These are phyloP conservation scores for Eristalinus aeneus DNA, from an alignment of 2,888 invertebrate genomes.

Conservation along the genomic window DNA sequence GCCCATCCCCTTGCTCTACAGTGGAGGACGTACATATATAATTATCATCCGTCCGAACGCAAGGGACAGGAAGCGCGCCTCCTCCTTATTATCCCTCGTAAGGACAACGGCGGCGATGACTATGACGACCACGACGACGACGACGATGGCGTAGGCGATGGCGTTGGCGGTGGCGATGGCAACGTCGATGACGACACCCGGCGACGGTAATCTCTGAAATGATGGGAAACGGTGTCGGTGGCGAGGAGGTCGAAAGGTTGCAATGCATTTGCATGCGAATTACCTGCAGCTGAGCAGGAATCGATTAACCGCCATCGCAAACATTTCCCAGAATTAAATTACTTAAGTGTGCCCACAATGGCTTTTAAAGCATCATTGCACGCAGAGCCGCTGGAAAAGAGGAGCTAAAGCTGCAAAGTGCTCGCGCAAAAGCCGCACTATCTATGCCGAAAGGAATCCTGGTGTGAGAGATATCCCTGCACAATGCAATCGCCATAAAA, in stretches of 20 bases:
- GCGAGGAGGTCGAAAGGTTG: neutral
- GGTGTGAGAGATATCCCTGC: constrained; percentile 38
- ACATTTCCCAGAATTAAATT: constrained; percentile 60
- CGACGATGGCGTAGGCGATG: neutral
- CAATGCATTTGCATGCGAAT: constrained; percentile 58
- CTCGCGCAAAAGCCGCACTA: constrained; percentile 49
- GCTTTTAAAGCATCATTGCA: constrained; percentile 63
- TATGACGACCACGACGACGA: neutral
- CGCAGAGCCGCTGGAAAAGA: constrained; percentile 51
- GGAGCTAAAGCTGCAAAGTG: constrained; percentile 55
- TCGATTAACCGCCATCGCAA: constrained; percentile 64
- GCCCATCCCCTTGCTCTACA: neutral
- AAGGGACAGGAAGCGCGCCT: neutral
- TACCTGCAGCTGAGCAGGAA: constrained; percentile 63
- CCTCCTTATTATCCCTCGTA: neutral
- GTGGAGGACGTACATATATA: neutral
- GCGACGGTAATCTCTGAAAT: neutral
- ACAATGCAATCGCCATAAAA: constrained; percentile 67
- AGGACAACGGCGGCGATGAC: neutral
- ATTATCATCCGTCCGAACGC: neutral
- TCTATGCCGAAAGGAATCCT: constrained; percentile 46
- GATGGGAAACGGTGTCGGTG: neutral
- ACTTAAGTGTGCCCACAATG: constrained; percentile 56
- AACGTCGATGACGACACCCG: neutral
- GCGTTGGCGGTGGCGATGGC: neutral